Evolutionary conservation across 2,888 invertebrate species (phyloP), one percentile per base, ranked within the genome.

Genomic region (Cataglyphis rosenhaueri): DNA sequence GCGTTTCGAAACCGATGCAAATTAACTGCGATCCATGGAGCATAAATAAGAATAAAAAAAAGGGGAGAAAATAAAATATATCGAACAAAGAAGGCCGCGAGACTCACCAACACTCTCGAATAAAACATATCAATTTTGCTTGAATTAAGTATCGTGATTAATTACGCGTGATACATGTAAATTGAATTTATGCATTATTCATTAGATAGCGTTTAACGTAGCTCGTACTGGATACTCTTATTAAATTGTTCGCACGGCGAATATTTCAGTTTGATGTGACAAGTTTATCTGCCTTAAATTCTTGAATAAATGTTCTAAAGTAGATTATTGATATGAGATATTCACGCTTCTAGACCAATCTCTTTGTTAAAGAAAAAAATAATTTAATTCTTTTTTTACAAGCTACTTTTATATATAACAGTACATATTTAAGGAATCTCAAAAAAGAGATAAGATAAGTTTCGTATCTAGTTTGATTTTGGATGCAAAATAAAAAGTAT

Each of bases 21-120:
- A 89, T 76, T 85, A 85, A 89, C 75, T 76, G 52, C n/a, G 74
- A 84, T 89, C 70, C 81, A 86, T 65, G 84, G 81, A 48, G 57
- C 6, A 41, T 8, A 4, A 78, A 59, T 10, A 70, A 41, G 6
- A 78, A 59, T 68, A 55, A 52, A 12, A 10, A 59, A 70, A 41
- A 32, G 8, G 5, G 4, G n/a, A 21, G 9, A 68, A 6, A 70
- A 41, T 59, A 0, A 44, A 59, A 71, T 44, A 8, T 2, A 25
- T 12, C 10, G 5, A 41, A 57, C 38, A 59, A 71, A 59, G 21
- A 32, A 78, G 21, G 32, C 10, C 41, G 15, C 52, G 1, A 41
- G 12, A 78, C 32, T 79, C 15, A 52, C 12, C n/a, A n/a, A 38
- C 52, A 25, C 35, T 18, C 10, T 32, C 32, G 15, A 76, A 78